Evolutionary conservation across 2,888 invertebrate species (phyloP).

Genomic region (Galerucella pusilla): DNA sequence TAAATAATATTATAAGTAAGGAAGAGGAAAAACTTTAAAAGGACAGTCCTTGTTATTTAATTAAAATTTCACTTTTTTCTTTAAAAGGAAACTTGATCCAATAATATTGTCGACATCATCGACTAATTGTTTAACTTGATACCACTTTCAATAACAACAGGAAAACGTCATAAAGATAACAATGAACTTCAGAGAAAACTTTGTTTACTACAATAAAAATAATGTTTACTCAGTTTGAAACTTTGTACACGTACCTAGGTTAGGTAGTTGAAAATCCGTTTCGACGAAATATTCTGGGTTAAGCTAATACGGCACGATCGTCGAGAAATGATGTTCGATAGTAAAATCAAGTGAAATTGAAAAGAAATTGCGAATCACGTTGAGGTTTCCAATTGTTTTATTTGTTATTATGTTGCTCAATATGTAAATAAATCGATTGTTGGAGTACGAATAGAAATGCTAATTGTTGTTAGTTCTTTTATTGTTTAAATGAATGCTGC

Average conservation of each 20-base stretch:
- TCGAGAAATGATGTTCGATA: conserved; percentile 10
- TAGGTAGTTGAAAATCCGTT: conserved; percentile 8
- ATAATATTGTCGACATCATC: background rate
- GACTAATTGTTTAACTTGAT: conserved; percentile 14
- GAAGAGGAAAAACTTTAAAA: background rate
- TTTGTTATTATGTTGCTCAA: conserved; percentile 13
- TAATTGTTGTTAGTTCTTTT: background rate
- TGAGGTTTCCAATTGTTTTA: background rate
- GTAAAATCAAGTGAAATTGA: conserved; percentile 27
- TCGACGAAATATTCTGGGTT: conserved; percentile 18
- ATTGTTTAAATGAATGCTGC: background rate
- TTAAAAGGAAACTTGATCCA: background rate
- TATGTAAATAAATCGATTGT: background rate
- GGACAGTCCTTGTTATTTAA: background rate
- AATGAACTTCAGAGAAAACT: conserved; percentile 25
- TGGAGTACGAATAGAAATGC: background rate
- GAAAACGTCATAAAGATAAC: conserved; percentile 25
- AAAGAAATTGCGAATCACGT: conserved; percentile 13
- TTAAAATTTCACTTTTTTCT: background rate
- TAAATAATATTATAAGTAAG: background rate
- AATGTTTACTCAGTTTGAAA: conserved; percentile 9
- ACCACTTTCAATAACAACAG: conserved; percentile 22
- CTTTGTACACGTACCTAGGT: conserved; percentile 15
- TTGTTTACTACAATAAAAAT: conserved; percentile 14
- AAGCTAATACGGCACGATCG: conserved; percentile 15